Evolutionary conservation across 1,140 invertebrate genomes (phyloP), one percentile per base, ranked within the genome.

Genomic region (Drepana arcuata): DNA sequence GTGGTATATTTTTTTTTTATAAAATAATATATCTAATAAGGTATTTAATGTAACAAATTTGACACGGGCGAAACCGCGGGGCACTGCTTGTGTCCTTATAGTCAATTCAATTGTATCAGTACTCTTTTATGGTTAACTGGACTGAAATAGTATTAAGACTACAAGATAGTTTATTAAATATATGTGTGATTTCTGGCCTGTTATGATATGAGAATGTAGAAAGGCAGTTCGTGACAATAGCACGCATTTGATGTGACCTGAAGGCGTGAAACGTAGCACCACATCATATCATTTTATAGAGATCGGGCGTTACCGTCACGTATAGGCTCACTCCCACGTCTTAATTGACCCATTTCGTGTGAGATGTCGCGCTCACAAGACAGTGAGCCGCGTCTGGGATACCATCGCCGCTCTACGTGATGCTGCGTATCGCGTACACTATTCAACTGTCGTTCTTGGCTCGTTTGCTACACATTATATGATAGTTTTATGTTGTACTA

Each of bases 271-370:
- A 79, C 63, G 55, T 59, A 55, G 62, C 66, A 73, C 65, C 50
- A 61, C 48, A 42, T 48, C 49, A 36, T 71, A 66, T 78, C 69
- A 24, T 42, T 42, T 36, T 30, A 25, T 40, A 18, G 39, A 38
- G 55, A 75, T 77, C 70, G 58, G 58, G 72, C 69, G 73, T 74
- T 61, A 78, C 69, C 67, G 73, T 80, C 75, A 80, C 73, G 75
- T 74, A 58, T 48, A 44, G 40, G 43, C 66, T 33, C 73, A 75
- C 75, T 80, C 75, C 73, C 73, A 78, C 75, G 75, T 78, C 73
- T 74, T 80, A 80, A 80, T 80, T 78, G 75, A 75, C 73, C 75
- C 62, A 75, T 77, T 81, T 75, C 65, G 71, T 72, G 73, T 74
- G 57, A 67, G 61, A 71, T 64, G 67, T 67, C 32, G 53, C 68